These are phyloP conservation scores for Acholoe squamosa DNA, from an alignment of 2,888 invertebrate species.

Conservation along the genomic window DNA sequence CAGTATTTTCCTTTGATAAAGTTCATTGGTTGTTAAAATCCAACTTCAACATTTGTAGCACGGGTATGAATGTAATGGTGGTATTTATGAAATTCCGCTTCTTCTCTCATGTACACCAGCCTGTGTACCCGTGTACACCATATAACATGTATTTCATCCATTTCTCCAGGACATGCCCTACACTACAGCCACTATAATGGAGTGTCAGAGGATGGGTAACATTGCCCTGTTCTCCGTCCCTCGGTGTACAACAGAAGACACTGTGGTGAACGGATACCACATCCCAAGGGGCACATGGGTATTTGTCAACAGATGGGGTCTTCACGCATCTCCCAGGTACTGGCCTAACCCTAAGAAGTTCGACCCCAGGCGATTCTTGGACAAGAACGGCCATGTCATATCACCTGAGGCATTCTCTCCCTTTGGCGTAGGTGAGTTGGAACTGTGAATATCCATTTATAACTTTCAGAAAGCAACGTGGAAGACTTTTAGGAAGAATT, in stretches of 20 bases:
- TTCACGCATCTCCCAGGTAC: conserved; percentile 67
- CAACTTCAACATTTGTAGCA: too few relatives aligned
- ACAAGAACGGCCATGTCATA: conserved; percentile 63
- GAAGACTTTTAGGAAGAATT: neutral
- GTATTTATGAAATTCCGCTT: too few relatives aligned
- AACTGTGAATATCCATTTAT: neutral
- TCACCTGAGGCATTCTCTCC: conserved; percentile 69
- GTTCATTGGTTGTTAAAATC: too few relatives aligned
- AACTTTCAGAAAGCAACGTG: neutral
- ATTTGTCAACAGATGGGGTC: conserved; percentile 70
- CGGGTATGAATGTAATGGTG: too few relatives aligned
- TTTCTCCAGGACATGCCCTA: conserved; percentile 67
- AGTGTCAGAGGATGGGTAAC: conserved; percentile 71
- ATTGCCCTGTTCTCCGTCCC: conserved; percentile 71
- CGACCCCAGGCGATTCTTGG: conserved; percentile 68
- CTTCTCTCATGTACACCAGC: too few relatives aligned
- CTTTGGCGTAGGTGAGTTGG: conserved; percentile 70
- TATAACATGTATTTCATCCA: too few relatives aligned
- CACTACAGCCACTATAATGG: conserved; percentile 70
- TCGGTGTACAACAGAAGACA: conserved; percentile 67
- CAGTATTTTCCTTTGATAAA: too few relatives aligned
- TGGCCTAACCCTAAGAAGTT: conserved; percentile 68
- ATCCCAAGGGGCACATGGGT: conserved; percentile 71
- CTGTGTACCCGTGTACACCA: too few relatives aligned
- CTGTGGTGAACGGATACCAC: conserved; percentile 66